Base-by-base conservation (phyloP, 2,797 vertebrate genomes). In the Hylomyscus alleni region DNA sequence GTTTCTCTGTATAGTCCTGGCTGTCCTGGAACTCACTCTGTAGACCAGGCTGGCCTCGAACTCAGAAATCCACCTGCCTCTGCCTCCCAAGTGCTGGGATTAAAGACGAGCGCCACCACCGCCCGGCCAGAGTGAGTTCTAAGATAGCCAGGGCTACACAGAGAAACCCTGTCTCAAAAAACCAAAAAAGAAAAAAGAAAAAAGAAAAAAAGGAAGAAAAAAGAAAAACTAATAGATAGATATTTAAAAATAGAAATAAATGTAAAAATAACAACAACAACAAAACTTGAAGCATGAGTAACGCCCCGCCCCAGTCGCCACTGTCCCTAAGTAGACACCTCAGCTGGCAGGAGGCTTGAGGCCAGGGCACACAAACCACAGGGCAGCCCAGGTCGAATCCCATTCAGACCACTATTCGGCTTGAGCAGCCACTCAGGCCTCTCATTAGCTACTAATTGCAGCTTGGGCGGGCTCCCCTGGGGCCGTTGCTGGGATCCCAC, bases 361-460 rank as follows among this genome's bases (percentile, higher is more conserved):
- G 31, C 9, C 58, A 17, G 19, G 17, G 44, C 22, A 10, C 13
- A 60, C 31, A 11, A 26, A 24, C 56, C 19, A 20, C 54, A 24
- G 29, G 15, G 26, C 40, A 14, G 50, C 58, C 47, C 37, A 13
- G 31, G 26, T n/a, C 15, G 4, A 37, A 2, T 29, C 37, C 77
- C 37, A 1, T 24, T 31, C 78, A 54, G 88, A 85, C 44, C 1
- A 13, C 20, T 1, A 29, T 50, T 67, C 72, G 13, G 47, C 5
- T 2, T 44, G 11, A 62, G 10, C 1, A 0, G 92, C 85, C 84
- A 60, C 1, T 76, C 77, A 82, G 93, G 84, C 86, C 84, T 75
- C 96, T 97, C 94, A 96, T 98, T 97, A 97, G 95, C 50, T 0
- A 2, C 95, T 96, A 96, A 96, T 92, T 92, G 94, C 29, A 0